A percentile compares a stretch with the other conserved stretches of the same genome.
Evolutionary conservation across 2,888 invertebrate species (phyloP).

Genomic region (Epistrophe eligans): DNA sequence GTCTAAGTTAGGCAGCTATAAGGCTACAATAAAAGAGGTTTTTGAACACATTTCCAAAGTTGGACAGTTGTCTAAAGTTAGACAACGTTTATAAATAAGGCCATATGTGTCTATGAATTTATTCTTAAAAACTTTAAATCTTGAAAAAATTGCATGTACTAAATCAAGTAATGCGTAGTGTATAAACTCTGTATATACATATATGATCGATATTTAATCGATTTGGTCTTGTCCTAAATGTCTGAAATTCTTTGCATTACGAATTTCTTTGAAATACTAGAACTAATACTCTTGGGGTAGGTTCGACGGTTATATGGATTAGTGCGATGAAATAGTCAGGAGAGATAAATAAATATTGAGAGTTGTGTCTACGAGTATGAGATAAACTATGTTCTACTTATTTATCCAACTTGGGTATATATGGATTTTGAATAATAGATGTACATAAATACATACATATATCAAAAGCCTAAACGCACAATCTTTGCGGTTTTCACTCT

Average conservation of each 20-base stretch:
- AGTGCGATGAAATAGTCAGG: not conserved
- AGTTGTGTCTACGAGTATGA: not conserved
- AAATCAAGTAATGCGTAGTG: not conserved
- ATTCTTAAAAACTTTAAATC: no score
- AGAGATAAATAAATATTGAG: not conserved
- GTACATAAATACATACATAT: not conserved
- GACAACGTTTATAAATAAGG: no score
- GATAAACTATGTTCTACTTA: conserved; percentile 15
- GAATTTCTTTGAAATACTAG: conserved; percentile 48
- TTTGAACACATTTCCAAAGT: no score
- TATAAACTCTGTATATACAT: conserved; percentile 13
- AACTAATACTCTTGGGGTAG: not conserved
- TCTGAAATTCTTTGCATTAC: conserved; percentile 54
- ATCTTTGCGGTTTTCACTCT: not conserved
- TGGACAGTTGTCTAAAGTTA: no score
- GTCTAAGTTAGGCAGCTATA: no score
- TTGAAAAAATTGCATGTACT: not conserved
- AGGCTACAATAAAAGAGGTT: no score
- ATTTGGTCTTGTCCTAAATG: conserved; percentile 68
- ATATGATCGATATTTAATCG: conserved; percentile 67
- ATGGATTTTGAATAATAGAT: conserved; percentile 11
- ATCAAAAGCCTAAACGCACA: conserved; percentile 2
- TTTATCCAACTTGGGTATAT: conserved; percentile 45
- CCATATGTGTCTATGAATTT: no score
- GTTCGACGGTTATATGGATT: not conserved